Conservation (phyloP, 2,888 invertebrate genomes). For the Scaptodrosophila latifasciaeformis region DNA sequence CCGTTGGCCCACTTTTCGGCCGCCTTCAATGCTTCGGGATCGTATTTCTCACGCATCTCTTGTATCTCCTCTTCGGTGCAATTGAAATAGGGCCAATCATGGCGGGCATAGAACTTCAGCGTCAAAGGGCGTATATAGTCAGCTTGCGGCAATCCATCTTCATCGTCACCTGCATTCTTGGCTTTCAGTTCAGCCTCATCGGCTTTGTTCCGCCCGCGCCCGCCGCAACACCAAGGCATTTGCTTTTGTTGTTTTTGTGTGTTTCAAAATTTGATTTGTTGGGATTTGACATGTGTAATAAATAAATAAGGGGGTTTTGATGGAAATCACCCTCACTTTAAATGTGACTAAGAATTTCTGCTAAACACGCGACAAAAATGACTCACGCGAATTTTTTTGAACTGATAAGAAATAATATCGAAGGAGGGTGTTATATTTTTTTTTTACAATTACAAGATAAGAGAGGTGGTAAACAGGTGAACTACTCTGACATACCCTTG, state of each 20-base stretch:
- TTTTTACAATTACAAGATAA: too few relatives aligned
- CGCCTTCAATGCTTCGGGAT: slow-evolving; percentile 10
- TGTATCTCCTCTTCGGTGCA: slow-evolving; percentile 35
- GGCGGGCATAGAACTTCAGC: slow-evolving; percentile 57
- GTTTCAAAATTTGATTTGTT: not conserved
- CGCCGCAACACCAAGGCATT: slow-evolving; percentile 55
- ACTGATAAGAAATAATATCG: too few relatives aligned
- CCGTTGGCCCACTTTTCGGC: not conserved
- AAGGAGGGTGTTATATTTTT: too few relatives aligned
- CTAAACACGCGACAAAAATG: slow-evolving; percentile 19
- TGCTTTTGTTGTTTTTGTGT: not conserved
- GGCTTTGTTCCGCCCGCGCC: too few relatives aligned
- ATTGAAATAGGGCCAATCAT: slow-evolving; percentile 52
- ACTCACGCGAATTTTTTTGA: too few relatives aligned
- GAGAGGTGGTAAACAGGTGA: too few relatives aligned
- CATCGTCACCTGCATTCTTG: not conserved
- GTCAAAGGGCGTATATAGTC: slow-evolving; percentile 43
- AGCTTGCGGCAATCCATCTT: not conserved
- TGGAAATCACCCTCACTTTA: not conserved
- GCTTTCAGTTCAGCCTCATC: not conserved
- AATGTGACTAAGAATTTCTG: not conserved
- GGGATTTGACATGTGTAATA: too few relatives aligned
- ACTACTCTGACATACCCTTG: too few relatives aligned
- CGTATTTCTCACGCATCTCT: slow-evolving; percentile 28
- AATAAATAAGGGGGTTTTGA: not conserved